Evolutionary conservation across 2,113 vertebrate species (phyloP), one percentile per base, ranked within the genome.

Genomic region (Corythoichthys haematopterus): DNA sequence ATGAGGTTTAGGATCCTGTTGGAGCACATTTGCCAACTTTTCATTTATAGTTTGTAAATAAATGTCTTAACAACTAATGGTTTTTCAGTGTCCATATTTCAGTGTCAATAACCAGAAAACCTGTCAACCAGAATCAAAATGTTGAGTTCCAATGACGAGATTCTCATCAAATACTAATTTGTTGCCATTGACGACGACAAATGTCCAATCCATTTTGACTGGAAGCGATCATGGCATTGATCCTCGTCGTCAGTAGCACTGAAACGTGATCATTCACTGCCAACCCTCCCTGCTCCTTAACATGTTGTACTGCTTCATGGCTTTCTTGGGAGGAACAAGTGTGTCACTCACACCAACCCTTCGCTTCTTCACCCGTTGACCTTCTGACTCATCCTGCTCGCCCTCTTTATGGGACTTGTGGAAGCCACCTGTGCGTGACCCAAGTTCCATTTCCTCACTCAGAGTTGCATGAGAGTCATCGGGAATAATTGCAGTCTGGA

Each of bases 261-360:
- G 6, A 40, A 40, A 40, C 6, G 40, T 5, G 40, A 43, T 43
- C 6, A 8, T 43, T 43, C 40, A 43, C 40, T 43, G 40, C 40
- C 40, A 43, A 7, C 40, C 40, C 40, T 87, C 76, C 74, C 57
- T 82, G 65, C 81, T 69, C 57, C 80, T 87, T 56, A 87, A 88
- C 63, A 65, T 75, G 9, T 76, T 36, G 28, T 86, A 93, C 76
- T 88, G 88, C 72, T 92, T 93, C 72, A 93, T 62, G 0, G 90
- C 87, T 53, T 88, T 82, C 80, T 94, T 94, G 1, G 92, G 92
- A 20, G 93, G 93, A 58, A 90, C 80, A 45, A 93, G 80, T 7
- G 88, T 87, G 79, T 92, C 87, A n/a, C 83, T 91, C 66, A 94
- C 71, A 65, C 93, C 93, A 1, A 91, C 86, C 70, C 74, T 87